Evolutionary conservation across 2,113 vertebrate species (phyloP).

Genomic region (Panurus biarmicus): DNA sequence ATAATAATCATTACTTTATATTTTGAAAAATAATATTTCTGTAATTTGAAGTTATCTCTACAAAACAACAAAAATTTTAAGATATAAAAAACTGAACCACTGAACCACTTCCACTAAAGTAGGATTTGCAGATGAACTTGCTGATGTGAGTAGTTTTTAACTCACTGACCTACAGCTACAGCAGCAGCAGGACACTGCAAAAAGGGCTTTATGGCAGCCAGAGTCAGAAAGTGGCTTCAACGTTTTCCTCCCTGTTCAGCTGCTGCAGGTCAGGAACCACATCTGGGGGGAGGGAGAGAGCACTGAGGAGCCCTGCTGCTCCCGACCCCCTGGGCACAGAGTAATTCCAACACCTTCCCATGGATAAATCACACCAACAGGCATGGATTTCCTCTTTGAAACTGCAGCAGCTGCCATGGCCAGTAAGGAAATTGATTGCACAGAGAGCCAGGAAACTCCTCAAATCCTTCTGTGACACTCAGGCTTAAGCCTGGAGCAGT

Average conservation of each 20-base stretch:
- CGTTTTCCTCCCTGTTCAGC: neutral
- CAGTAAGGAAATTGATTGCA: neutral
- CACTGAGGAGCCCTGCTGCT: neutral
- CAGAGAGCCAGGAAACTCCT: neutral
- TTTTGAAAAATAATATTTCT: neutral
- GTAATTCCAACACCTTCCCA: neutral
- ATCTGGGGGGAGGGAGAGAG: neutral
- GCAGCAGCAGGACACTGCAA: neutral
- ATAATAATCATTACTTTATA: neutral
- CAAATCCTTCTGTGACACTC: neutral
- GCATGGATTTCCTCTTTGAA: neutral
- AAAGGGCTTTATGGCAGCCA: neutral
- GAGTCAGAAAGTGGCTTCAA: neutral
- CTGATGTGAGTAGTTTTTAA: neutral
- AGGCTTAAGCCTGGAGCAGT: neutral
- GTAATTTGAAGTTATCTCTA: neutral
- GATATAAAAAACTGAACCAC: neutral
- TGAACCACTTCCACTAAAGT: neutral
- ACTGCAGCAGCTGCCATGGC: neutral
- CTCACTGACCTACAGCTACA: neutral
- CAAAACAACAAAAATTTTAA: neutral
- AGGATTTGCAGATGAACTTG: neutral
- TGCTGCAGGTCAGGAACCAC: rapidly evolving
- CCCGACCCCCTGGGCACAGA: neutral
- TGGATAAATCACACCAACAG: neutral